A percentile compares a stretch with the other conserved stretches of the same genome.
Evolutionary conservation across 30 jellyfish, hydroid and myxozoan genomes (phyloP).

Genomic region (Pseudorhiza aurosa): DNA sequence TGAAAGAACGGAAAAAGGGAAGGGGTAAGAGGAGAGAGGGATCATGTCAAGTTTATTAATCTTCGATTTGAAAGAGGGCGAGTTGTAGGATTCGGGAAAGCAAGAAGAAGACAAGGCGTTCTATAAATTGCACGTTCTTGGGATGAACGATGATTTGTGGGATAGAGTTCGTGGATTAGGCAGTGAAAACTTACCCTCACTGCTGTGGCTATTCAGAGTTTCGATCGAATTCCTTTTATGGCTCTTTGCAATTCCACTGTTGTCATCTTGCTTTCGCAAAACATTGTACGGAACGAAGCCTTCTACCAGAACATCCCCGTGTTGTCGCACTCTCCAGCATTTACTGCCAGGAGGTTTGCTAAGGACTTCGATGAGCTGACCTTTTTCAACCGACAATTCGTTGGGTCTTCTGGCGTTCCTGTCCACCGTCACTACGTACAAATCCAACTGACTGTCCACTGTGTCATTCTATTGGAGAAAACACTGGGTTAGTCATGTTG

Average conservation of each 20-base stretch:
- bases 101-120: too few relatives aligned
- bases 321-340: conserved; percentile 93
- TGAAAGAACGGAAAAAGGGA: too few relatives aligned
- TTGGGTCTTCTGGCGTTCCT: conserved; percentile 72
- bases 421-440: conserved; percentile 70
- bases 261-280: conserved; percentile 78
- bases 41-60: too few relatives aligned
- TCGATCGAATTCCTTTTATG: conserved; percentile 83
- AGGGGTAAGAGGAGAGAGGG: too few relatives aligned
- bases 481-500: too few relatives aligned
- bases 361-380: conserved; percentile 89
- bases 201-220: conserved; percentile 96
- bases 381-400: conserved; percentile 81
- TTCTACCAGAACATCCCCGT: conserved; percentile 77
- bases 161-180: too few relatives aligned
- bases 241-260: conserved; percentile 37
- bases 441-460: conserved; percentile 64
- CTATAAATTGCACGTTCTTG: too few relatives aligned
- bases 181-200: conserved; percentile 89
- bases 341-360: conserved; percentile 96
- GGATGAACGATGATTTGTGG: too few relatives aligned
- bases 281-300: conserved; percentile 87
- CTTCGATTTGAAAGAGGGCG: too few relatives aligned
- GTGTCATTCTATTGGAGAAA: conserved; percentile 64
- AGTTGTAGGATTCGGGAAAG: too few relatives aligned